These are phyloP conservation scores for Coelinius sp. DNA, from an alignment of 2,888 invertebrate genomes.

Conservation along the genomic window DNA sequence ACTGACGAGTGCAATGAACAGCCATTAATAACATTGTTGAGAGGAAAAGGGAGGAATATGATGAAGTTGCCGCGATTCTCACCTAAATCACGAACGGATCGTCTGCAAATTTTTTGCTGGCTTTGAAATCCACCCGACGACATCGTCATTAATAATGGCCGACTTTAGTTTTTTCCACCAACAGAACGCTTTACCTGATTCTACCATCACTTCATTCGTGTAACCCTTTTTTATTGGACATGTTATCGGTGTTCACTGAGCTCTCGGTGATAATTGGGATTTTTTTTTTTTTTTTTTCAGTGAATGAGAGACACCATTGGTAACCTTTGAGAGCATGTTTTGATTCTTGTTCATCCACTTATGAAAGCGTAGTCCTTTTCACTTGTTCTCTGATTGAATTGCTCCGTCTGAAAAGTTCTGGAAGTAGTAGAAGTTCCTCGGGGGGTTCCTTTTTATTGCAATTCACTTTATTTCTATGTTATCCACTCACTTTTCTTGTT, in stretches of 20 bases:
- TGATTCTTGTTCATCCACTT: not conserved
- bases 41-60: conserved; percentile 20
- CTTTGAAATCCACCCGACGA: not conserved
- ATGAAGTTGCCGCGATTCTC: not conserved
- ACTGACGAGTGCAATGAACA: not conserved
- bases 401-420: not conserved
- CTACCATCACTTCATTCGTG: conserved; percentile 5
- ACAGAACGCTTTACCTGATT: conserved; percentile 16
- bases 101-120: conserved; percentile 19
- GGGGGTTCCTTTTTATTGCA: not conserved
- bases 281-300: not conserved
- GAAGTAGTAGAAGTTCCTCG: not conserved
- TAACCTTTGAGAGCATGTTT: not conserved
- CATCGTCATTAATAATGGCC: conserved; percentile 45
- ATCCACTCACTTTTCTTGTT: not conserved
- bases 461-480: conserved; percentile 1
- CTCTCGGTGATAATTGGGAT: conserved; percentile 3
- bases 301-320: not conserved
- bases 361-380: not conserved
- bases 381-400: conserved; percentile 4
- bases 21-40: not conserved
- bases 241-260: not conserved
- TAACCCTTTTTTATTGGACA: not conserved
- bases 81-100: not conserved
- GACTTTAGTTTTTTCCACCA: conserved; percentile 25